Percentiles rank a stretch among this genome's conserved stretches.
Conservation (phyloP, 2,888 invertebrate species). For the Dolichomitus sp. region DNA sequence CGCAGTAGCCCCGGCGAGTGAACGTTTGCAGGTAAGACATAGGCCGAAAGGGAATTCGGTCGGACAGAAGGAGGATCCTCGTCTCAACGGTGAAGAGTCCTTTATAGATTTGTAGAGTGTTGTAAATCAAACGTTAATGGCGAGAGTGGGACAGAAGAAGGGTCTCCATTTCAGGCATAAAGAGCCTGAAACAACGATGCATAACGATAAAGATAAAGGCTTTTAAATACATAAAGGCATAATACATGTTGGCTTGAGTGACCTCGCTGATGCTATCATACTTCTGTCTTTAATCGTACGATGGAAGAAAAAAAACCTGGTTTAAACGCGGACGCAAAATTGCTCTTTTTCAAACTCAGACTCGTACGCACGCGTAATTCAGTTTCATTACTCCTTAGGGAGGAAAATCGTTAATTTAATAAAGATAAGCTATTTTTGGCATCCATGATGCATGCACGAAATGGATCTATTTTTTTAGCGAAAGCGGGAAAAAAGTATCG, state of each 20-base stretch:
- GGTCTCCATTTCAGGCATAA: constrained; percentile 80
- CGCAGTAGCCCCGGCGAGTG: constrained; percentile 39
- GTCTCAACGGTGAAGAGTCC: constrained; percentile 75
- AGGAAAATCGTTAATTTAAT: too few relatives aligned
- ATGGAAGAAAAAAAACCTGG: not conserved
- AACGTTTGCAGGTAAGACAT: constrained; percentile 36
- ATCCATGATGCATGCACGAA: too few relatives aligned
- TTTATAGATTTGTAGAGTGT: constrained; percentile 85
- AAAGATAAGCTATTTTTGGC: too few relatives aligned
- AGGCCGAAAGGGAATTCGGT: constrained; percentile 39
- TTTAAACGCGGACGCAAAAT: too few relatives aligned
- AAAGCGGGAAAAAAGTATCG: too few relatives aligned
- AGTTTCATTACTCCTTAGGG: too few relatives aligned
- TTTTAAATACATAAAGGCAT: constrained; percentile 14
- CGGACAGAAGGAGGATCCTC: constrained; percentile 63
- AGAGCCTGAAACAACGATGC: constrained; percentile 84
- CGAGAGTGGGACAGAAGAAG: constrained; percentile 47
- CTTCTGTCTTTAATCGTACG: not conserved
- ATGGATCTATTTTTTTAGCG: too few relatives aligned
- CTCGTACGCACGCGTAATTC: too few relatives aligned
- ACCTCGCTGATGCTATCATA: not conserved
- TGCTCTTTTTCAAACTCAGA: too few relatives aligned
- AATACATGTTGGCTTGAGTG: not conserved
- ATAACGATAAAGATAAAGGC: constrained; percentile 85
- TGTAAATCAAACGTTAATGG: constrained; percentile 86